These are phyloP conservation scores for Altica lythri DNA, from an alignment of 2,888 invertebrate genomes.

Conservation along the genomic window DNA sequence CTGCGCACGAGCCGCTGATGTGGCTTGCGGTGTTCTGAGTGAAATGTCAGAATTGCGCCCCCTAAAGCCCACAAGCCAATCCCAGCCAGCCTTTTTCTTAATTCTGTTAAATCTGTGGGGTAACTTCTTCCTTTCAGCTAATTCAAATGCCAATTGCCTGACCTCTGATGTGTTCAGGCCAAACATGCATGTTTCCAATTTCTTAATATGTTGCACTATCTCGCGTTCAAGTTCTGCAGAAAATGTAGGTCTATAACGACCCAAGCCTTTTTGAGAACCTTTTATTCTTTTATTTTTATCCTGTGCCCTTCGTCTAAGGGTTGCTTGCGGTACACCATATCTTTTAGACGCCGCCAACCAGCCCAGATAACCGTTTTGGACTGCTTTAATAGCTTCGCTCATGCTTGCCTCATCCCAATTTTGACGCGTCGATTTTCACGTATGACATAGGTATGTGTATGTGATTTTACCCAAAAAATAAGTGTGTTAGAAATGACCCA, in stretches of 20 bases:
- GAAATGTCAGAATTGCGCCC: background rate
- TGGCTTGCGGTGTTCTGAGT: background rate
- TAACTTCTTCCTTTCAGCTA: background rate
- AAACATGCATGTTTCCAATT: slow-evolving; percentile 3
- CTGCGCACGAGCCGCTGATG: background rate
- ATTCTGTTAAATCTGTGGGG: background rate
- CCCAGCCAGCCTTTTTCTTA: background rate
- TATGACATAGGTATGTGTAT: too few relatives aligned
- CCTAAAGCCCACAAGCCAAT: background rate
- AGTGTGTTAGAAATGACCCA: too few relatives aligned
- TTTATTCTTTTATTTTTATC: background rate
- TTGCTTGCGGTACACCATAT: background rate
- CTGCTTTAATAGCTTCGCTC: slow-evolving; percentile 7
- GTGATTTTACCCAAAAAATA: too few relatives aligned
- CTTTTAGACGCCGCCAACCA: slow-evolving; percentile 14
- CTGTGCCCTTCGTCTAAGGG: background rate
- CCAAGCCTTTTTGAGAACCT: background rate
- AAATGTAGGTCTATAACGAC: background rate
- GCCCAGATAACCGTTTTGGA: slow-evolving; percentile 11
- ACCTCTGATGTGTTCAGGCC: background rate
- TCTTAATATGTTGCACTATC: background rate
- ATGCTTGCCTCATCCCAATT: slow-evolving; percentile 10
- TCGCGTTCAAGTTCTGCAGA: slow-evolving; percentile 1
- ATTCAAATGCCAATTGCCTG: background rate
- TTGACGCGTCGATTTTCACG: slow-evolving; percentile 10